A percentile compares a stretch with the other conserved stretches of the same genome.
These are phyloP conservation scores for Ciconia nigra DNA, from an alignment of 2,797 vertebrate genomes.

Conservation along the genomic window DNA sequence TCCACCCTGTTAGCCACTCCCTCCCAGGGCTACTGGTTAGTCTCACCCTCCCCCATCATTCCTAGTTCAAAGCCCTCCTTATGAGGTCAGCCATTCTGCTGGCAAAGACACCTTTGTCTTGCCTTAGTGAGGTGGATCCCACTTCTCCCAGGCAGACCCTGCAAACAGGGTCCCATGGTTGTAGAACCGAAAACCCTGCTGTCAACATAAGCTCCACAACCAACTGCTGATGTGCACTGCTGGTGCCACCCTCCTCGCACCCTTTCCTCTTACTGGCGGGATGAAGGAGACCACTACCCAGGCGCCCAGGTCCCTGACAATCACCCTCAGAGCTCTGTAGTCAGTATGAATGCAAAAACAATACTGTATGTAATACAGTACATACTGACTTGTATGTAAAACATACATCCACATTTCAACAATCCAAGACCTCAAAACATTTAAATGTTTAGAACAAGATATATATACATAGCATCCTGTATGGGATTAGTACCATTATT, in stretches of 20 bases:
- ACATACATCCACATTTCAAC: not conserved
- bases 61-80: not conserved
- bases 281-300: no score
- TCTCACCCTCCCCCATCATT: not conserved
- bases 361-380: not conserved
- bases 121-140: not conserved
- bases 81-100: not conserved
- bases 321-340: not conserved
- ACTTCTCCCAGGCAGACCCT: not conserved
- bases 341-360: not conserved
- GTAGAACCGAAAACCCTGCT: not conserved
- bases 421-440: not conserved
- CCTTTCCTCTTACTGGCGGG: no score
- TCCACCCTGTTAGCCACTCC: no score
- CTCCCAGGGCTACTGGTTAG: not conserved
- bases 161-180: not conserved
- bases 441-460: not conserved
- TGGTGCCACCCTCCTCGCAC: no score
- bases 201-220: not conserved
- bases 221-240: no score
- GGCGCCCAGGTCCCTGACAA: rapidly evolving
- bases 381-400: not conserved
- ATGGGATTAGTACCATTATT: not conserved
- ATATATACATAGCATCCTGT: not conserved
- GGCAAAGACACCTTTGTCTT: not conserved